Base-by-base conservation (phyloP, 2,797 vertebrate genomes). In the Malurus splendens region DNA sequence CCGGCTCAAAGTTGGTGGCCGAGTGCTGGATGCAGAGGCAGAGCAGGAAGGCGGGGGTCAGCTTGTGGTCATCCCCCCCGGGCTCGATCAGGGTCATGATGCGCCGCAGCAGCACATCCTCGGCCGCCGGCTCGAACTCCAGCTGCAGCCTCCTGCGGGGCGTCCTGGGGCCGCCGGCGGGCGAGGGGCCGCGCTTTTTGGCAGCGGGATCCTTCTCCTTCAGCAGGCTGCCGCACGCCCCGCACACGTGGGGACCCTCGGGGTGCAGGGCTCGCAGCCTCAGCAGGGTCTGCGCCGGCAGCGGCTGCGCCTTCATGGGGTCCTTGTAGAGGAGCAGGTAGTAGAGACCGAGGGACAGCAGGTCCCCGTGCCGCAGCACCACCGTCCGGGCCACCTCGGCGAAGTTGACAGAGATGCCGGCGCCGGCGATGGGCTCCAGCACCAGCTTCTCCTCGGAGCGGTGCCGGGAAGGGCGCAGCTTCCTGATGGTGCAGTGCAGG, bases 291-390 rank as follows among this genome's bases (percentile, higher is more conserved):
- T 97, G 98, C 4, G 97, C 88, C 0, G 99, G 98, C 90, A 99
- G 96, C 1, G 97, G 97, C 94, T 98, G 98, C 15, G 98, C 97
- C 41, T 98, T 98, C 6, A 95, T 94, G 1, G 99, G 98, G 93
- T 99, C 98, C 95, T 99, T 98, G 97, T 99, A 99, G 74, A 99
- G 97, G 85, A 99, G 98, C 96, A 99, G 97, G 96, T 99, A 99
- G 94, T 99, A 98, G 13, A 98, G 97, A 17, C 99, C 99, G 2
- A 99, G 98, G 24, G 98, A 98, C 38, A 99, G 98, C 82, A 99
- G 97, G 97, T 99, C 99, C 1, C 99, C 99, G 0, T 99, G 99
- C 10, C 96, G 97, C 78, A 99, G 98, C 20, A 95, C 97, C 16
- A 98, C 98, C 1, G 98, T 95, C 70, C 96, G 96, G 66, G 98